Conservation (phyloP, 1,140 invertebrate species). For the Gryon sp. region DNA sequence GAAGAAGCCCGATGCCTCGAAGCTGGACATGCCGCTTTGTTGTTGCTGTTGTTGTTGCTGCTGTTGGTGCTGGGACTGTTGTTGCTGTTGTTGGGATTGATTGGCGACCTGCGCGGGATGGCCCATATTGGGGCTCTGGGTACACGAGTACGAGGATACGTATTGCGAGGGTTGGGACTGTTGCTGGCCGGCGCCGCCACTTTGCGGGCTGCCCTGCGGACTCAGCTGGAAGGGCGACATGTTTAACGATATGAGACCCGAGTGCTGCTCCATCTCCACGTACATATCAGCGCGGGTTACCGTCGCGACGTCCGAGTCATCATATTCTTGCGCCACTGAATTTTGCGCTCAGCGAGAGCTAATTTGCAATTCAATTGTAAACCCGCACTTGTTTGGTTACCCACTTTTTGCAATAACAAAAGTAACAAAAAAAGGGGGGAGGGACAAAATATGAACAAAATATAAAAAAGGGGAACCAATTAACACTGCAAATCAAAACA, state of each 20-base stretch:
- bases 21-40: conserved; percentile 71
- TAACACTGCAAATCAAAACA: too few species aligned
- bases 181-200: conserved; percentile 69
- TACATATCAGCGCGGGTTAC: conserved; percentile 83
- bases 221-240: conserved; percentile 90
- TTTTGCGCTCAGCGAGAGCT: background rate
- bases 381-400: too few species aligned
- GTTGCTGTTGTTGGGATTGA: conserved; percentile 48
- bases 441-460: too few species aligned
- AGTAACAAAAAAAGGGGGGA: too few species aligned
- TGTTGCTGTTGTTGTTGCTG: conserved; percentile 64
- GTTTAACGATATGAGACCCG: conserved; percentile 90
- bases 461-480: too few species aligned
- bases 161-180: conserved; percentile 68
- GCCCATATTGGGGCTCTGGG: conserved; percentile 75
- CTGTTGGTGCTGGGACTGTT: conserved; percentile 58
- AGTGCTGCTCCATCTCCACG: conserved; percentile 90
- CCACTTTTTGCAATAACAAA: too few species aligned
- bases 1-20: conserved; percentile 80
- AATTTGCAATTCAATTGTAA: conserved; percentile 62
- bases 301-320: conserved; percentile 41
- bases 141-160: conserved; percentile 71
- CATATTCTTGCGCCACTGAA: conserved; percentile 11
- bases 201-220: conserved; percentile 82
- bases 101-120: conserved; percentile 63